Conservation (phyloP, 2,797 vertebrate species). For the Toxotes lorentzi region DNA sequence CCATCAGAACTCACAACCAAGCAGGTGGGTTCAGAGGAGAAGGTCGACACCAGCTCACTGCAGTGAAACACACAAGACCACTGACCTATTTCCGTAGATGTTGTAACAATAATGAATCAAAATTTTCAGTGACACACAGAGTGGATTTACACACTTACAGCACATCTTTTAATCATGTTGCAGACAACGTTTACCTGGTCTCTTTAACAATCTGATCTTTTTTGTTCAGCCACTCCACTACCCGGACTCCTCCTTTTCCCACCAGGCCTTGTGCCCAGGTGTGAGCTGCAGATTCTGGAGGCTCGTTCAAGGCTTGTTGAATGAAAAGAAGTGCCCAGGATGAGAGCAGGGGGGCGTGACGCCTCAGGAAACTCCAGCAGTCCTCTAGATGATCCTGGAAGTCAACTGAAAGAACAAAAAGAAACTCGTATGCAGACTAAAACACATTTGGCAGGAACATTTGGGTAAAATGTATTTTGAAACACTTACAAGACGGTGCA, state of each 20-base stretch:
- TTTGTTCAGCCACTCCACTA: conserved; percentile 81
- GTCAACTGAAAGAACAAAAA: conserved; percentile 37
- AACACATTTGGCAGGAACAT: background rate
- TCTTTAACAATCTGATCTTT: conserved; percentile 6
- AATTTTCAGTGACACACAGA: background rate
- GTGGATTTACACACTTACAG: background rate
- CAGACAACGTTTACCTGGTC: conserved; percentile 65
- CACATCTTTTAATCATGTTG: background rate
- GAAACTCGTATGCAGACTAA: background rate
- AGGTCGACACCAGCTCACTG: conserved; percentile 82
- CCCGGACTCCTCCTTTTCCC: conserved; percentile 52
- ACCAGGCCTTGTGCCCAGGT: conserved; percentile 80
- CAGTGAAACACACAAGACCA: conserved; percentile 1
- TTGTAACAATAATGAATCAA: no score
- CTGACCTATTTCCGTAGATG: background rate
- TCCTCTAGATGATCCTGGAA: conserved; percentile 45
- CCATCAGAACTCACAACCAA: conserved; percentile 80
- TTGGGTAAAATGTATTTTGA: background rate
- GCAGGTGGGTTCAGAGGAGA: conserved; percentile 79
- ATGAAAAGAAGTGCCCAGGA: conserved; percentile 86
- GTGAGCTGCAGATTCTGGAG: conserved; percentile 73
- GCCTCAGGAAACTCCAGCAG: conserved; percentile 83
- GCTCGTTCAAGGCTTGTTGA: conserved; percentile 90
- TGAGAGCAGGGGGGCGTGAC: conserved; percentile 83
- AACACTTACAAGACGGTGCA: conserved; percentile 37